A percentile compares a stretch with the other conserved stretches of the same genome.
Evolutionary conservation across 2,888 invertebrate species (phyloP).

Genomic region (Archips crataeganus): DNA sequence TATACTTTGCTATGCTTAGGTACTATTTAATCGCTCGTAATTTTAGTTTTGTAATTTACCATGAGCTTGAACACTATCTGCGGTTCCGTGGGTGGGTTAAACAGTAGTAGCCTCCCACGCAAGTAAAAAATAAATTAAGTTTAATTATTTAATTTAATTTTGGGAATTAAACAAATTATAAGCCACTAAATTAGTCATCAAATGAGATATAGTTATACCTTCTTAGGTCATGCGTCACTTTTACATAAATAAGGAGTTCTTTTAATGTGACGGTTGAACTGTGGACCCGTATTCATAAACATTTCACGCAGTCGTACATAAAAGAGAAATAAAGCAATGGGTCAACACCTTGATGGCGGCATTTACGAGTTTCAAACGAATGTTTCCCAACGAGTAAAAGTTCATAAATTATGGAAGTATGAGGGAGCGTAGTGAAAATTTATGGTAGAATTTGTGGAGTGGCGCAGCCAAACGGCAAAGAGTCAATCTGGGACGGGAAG

Average conservation of each 20-base stretch:
- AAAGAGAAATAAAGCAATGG: conserved; percentile 31
- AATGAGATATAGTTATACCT: not conserved
- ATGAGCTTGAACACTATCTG: no score
- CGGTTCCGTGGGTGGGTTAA: no score
- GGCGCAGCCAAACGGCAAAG: conserved; percentile 11
- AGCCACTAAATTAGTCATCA: no score
- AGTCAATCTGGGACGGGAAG: conserved; percentile 26
- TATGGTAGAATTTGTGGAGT: conserved; percentile 18
- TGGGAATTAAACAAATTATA: no score
- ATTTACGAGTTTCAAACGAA: conserved; percentile 39
- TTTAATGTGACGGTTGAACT: conserved; percentile 8
- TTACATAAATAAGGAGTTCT: not conserved
- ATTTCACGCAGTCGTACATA: conserved; percentile 10
- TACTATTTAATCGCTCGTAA: no score
- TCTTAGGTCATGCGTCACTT: not conserved
- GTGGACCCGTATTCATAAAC: conserved; percentile 22
- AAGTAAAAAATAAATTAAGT: no score
- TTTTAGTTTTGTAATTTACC: no score
- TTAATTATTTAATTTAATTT: no score
- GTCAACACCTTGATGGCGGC: conserved; percentile 37
- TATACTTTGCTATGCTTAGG: no score
- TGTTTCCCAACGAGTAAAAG: conserved; percentile 16
- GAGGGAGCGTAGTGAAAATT: conserved; percentile 19
- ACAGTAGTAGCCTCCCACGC: no score
- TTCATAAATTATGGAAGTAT: conserved; percentile 33